Percentiles rank a stretch among this genome's conserved stretches.
Conservation (phyloP, 2,113 vertebrate species). For the Pygoscelis antarcticus region DNA sequence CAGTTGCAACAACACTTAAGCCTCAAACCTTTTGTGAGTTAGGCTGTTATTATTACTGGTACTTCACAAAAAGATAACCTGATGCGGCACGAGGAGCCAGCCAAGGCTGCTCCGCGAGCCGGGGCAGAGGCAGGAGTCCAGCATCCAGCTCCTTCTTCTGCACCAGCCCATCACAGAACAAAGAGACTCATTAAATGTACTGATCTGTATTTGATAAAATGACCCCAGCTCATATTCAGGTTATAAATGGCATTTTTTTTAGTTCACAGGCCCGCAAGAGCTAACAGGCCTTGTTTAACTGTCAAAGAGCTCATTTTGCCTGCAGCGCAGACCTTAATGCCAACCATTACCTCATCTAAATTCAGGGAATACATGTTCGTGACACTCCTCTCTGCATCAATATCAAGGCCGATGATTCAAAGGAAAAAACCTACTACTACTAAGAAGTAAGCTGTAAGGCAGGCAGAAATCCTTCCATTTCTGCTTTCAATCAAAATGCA, state of each 20-base stretch:
- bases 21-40: not conserved
- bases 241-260: not conserved
- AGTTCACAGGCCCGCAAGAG: not conserved
- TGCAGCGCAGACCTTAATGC: not conserved
- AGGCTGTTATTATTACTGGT: not conserved
- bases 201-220: constrained; percentile 4
- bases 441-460: not conserved
- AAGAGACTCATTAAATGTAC: constrained; percentile 10
- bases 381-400: not conserved
- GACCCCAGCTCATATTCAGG: not conserved
- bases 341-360: constrained; percentile 56
- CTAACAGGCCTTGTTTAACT: constrained; percentile 13
- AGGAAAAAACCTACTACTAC: not conserved
- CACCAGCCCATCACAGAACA: not conserved
- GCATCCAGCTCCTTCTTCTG: not conserved
- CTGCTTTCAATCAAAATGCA: not conserved
- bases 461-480: not conserved
- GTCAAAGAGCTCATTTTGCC: constrained; percentile 49
- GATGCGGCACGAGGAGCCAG: fast-evolving
- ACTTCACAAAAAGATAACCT: not conserved
- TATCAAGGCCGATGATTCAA: constrained; percentile 5
- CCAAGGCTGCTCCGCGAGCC: not conserved
- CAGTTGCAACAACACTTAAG: not conserved
- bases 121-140: not conserved
- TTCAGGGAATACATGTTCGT: not conserved